A percentile compares a stretch with the other conserved stretches of the same genome.
Evolutionary conservation across 2,888 invertebrate genomes (phyloP).

Genomic region (Chymomyza procnemis): DNA sequence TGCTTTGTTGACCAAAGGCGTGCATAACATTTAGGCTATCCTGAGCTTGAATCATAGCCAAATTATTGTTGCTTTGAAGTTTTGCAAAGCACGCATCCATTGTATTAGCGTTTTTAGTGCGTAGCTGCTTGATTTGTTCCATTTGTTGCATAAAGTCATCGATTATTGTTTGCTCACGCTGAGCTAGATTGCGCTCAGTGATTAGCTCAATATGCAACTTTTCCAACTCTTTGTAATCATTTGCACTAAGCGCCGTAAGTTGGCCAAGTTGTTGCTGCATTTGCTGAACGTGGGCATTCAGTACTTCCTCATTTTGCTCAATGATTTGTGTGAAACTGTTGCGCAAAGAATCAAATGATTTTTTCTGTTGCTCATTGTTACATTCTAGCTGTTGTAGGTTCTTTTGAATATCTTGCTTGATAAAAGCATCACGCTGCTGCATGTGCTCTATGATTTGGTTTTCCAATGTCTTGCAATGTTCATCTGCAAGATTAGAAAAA

Average conservation of each 20-base stretch:
- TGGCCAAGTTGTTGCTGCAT: slow-evolving; percentile 50
- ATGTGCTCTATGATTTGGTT: slow-evolving; percentile 58
- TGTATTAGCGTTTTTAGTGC: slow-evolving; percentile 66
- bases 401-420: slow-evolving; percentile 56
- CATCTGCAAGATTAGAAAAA: slow-evolving; percentile 44
- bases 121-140: slow-evolving; percentile 76
- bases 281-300: slow-evolving; percentile 48
- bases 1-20: slow-evolving; percentile 31
- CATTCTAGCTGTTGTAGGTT: slow-evolving; percentile 52
- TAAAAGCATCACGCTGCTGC: slow-evolving; percentile 47
- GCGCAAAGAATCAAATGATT: slow-evolving; percentile 53
- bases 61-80: slow-evolving; percentile 44
- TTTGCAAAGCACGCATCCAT: slow-evolving; percentile 60
- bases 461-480: slow-evolving; percentile 53
- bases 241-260: slow-evolving; percentile 45
- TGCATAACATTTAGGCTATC: slow-evolving; percentile 26
- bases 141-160: slow-evolving; percentile 73
- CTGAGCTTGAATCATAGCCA: slow-evolving; percentile 26
- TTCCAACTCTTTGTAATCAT: slow-evolving; percentile 44
- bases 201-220: slow-evolving; percentile 46
- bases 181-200: slow-evolving; percentile 51
- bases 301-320: slow-evolving; percentile 35
- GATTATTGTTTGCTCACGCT: slow-evolving; percentile 52
- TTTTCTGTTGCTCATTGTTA: slow-evolving; percentile 63
- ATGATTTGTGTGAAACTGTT: slow-evolving; percentile 50